These are phyloP conservation scores for Hiodon tergisus DNA, from an alignment of 2,113 vertebrate genomes.

Conservation along the genomic window DNA sequence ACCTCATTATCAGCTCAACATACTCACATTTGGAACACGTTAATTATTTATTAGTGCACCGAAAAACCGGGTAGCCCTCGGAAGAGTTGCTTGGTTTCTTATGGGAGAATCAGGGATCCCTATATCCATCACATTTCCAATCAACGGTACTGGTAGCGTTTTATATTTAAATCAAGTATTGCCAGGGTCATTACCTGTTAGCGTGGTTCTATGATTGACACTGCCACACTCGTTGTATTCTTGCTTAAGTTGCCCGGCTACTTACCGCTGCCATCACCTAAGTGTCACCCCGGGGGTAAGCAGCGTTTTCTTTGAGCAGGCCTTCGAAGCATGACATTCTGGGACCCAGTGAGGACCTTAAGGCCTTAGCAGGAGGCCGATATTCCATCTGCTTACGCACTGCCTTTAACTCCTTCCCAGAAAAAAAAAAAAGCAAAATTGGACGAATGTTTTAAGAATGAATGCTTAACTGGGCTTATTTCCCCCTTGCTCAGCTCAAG, in stretches of 20 bases:
- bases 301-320: slow-evolving; percentile 86
- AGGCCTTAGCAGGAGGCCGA: slow-evolving; percentile 82
- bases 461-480: slow-evolving; percentile 97
- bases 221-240: slow-evolving; percentile 89
- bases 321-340: slow-evolving; percentile 82
- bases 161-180: slow-evolving; percentile 53
- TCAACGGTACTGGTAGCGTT: slow-evolving; percentile 56
- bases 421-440: slow-evolving; percentile 74
- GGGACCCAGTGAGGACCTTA: slow-evolving; percentile 85
- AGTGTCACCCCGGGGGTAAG: slow-evolving; percentile 89
- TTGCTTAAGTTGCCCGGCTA: slow-evolving; percentile 90
- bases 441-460: slow-evolving; percentile 83
- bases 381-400: slow-evolving; percentile 87
- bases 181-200: slow-evolving; percentile 82
- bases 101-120: slow-evolving; percentile 50
- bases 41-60: slow-evolving; percentile 58
- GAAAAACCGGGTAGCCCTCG: slow-evolving; percentile 49
- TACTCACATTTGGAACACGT: slow-evolving; percentile 54
- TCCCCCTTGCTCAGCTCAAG: slow-evolving; percentile 79
- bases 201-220: slow-evolving; percentile 82
- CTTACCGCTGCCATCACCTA: slow-evolving; percentile 92
- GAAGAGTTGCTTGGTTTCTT: slow-evolving; percentile 49
- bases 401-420: slow-evolving; percentile 87
- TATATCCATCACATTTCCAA: slow-evolving; percentile 54
- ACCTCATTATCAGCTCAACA: slow-evolving; percentile 56